Evolutionary conservation across 2,888 invertebrate species (phyloP).

Genomic region (Pristionchus maxplancki): DNA sequence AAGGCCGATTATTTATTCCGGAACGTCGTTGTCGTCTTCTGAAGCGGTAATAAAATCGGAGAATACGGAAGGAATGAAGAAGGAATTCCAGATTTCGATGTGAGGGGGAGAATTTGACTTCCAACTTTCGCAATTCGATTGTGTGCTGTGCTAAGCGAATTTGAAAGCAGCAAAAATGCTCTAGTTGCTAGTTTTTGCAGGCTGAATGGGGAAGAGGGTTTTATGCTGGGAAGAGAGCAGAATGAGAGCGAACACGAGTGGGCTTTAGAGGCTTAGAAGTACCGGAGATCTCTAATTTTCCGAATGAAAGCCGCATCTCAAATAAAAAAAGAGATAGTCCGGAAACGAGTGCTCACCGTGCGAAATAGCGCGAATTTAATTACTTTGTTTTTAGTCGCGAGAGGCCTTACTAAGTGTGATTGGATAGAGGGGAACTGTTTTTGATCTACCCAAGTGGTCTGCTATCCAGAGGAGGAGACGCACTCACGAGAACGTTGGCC

Average conservation of each 20-base stretch:
- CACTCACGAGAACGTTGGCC: background rate
- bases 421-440: background rate
- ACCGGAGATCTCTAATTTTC: background rate
- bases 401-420: background rate
- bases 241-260: background rate
- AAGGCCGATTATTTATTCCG: background rate
- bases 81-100: background rate
- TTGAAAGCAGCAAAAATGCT: background rate
- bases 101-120: background rate
- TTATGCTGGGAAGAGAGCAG: background rate
- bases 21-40: background rate
- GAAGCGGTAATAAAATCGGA: background rate
- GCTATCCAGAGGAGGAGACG: background rate
- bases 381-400: background rate
- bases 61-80: conserved; percentile 21
- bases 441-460: background rate
- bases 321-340: background rate
- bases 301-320: background rate
- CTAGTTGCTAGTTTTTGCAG: background rate
- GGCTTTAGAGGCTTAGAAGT: background rate
- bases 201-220: background rate
- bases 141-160: conserved; percentile 16
- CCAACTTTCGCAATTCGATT: conserved; percentile 13
- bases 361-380: conserved; percentile 11
- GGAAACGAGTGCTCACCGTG: background rate